Evolutionary conservation across 2,113 vertebrate species (phyloP).

Genomic region (Macaca nemestrina): DNA sequence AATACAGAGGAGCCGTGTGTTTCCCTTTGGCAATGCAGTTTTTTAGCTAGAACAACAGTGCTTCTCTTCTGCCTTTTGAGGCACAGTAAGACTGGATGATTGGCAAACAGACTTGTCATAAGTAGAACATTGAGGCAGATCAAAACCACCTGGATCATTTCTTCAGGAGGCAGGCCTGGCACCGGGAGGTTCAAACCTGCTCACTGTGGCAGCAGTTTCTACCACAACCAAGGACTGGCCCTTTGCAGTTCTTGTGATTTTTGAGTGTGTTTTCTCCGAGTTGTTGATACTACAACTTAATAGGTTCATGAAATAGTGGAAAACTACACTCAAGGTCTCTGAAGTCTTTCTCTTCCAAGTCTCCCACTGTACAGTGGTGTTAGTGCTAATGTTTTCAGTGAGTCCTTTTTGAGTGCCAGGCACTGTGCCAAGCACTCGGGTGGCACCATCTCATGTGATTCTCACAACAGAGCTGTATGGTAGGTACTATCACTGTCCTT

Average conservation of each 20-base stretch:
- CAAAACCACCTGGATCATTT: slow-evolving; percentile 59
- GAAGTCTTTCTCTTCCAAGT: neutral
- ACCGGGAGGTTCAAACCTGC: neutral
- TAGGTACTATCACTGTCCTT: too few relatives aligned
- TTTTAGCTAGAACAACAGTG: slow-evolving; percentile 5
- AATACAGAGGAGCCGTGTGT: neutral
- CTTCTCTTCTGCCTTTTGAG: slow-evolving; percentile 49
- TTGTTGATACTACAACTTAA: too few relatives aligned
- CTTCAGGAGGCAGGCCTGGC: neutral
- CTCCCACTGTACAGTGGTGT: fast-evolving
- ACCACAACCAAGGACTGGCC: neutral
- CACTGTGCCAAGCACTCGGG: neutral
- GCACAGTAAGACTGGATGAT: slow-evolving; percentile 28
- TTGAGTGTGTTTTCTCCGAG: neutral
- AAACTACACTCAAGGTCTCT: neutral
- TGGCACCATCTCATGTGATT: neutral
- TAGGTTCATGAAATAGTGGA: neutral
- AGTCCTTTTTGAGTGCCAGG: neutral
- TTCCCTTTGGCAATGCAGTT: slow-evolving; percentile 33
- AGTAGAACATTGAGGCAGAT: slow-evolving; percentile 65
- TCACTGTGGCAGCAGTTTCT: neutral
- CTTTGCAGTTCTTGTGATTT: neutral
- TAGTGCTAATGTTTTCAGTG: neutral
- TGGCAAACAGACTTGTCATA: slow-evolving; percentile 65
- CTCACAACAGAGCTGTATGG: neutral